Percentiles rank a stretch among this genome's conserved stretches.
These are phyloP conservation scores for Paracentrotus lividus DNA, from an alignment of 53 echinoderm and acorn worm species.

Conservation along the genomic window DNA sequence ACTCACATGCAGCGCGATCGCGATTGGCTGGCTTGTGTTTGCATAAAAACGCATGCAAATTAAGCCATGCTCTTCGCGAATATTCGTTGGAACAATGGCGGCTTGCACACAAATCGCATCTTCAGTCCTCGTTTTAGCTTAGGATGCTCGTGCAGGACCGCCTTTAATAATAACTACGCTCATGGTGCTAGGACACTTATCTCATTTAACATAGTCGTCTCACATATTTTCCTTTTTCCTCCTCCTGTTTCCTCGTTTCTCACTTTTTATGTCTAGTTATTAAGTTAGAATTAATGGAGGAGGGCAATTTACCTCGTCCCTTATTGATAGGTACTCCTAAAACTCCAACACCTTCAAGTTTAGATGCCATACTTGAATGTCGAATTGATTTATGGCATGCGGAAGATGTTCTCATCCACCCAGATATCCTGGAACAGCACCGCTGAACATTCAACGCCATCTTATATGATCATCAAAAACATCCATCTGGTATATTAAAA, in stretches of 20 bases:
- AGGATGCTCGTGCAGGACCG: too few species aligned
- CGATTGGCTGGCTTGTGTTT: too few species aligned
- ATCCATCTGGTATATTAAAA: not conserved
- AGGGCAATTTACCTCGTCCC: constrained; percentile 68
- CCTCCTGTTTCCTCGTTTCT: not conserved
- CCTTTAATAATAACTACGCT: too few species aligned
- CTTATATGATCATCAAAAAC: not conserved
- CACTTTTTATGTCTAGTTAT: not conserved
- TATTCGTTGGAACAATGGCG: too few species aligned
- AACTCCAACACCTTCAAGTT: constrained; percentile 53
- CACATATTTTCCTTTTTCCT: not conserved
- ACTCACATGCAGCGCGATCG: too few species aligned
- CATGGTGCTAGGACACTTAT: too few species aligned
- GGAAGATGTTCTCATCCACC: not conserved
- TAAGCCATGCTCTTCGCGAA: too few species aligned
- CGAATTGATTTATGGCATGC: not conserved
- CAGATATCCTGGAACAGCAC: constrained; percentile 11
- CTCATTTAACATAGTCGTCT: too few species aligned
- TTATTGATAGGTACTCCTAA: constrained; percentile 77
- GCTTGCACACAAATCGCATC: too few species aligned
- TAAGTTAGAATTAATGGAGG: too few species aligned
- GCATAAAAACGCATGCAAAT: too few species aligned
- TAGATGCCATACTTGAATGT: constrained; percentile 11
- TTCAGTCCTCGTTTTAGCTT: too few species aligned
- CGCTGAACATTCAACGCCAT: constrained; percentile 9